phyloP scores from a whole-genome alignment of 1,140 invertebrate species.

The Dolichoris vasculosae region DNA sequence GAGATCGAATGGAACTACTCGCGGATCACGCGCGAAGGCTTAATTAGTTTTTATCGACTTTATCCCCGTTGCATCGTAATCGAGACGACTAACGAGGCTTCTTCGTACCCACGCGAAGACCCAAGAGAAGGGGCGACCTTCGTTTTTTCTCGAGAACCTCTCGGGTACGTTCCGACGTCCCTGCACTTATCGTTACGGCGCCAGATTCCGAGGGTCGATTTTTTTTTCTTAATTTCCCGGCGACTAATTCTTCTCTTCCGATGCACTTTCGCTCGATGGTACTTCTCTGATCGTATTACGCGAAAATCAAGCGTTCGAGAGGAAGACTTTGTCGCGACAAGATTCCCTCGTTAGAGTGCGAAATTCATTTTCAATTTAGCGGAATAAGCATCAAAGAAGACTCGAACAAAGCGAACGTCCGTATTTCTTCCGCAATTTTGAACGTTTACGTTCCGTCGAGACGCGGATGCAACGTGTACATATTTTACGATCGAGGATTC shows the following conservation, averaged over 20 bases:
- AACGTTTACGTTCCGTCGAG: neutral
- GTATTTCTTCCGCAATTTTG: neutral
- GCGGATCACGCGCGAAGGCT: too few relatives aligned
- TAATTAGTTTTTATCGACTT: too few relatives aligned
- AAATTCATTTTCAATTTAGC: constrained; percentile 4
- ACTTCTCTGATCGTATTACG: neutral
- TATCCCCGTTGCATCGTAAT: too few relatives aligned
- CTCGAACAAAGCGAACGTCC: neutral
- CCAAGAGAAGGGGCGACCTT: neutral
- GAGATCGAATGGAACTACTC: too few relatives aligned
- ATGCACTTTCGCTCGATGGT: neutral
- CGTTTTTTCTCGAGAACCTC: neutral
- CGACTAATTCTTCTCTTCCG: neutral
- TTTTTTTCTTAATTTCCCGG: neutral
- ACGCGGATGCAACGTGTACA: neutral
- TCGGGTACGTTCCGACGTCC: neutral
- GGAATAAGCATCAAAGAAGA: neutral
- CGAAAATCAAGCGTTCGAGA: neutral
- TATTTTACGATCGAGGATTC: too few relatives aligned
- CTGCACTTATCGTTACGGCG: neutral
- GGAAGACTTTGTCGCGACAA: neutral
- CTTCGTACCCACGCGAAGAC: neutral
- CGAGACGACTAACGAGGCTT: too few relatives aligned
- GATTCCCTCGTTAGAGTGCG: neutral
- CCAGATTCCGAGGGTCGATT: neutral